A percentile compares a stretch with the other conserved stretches of the same genome.
Evolutionary conservation across 2,888 invertebrate species (phyloP).

Genomic region (Troilus luridus): DNA sequence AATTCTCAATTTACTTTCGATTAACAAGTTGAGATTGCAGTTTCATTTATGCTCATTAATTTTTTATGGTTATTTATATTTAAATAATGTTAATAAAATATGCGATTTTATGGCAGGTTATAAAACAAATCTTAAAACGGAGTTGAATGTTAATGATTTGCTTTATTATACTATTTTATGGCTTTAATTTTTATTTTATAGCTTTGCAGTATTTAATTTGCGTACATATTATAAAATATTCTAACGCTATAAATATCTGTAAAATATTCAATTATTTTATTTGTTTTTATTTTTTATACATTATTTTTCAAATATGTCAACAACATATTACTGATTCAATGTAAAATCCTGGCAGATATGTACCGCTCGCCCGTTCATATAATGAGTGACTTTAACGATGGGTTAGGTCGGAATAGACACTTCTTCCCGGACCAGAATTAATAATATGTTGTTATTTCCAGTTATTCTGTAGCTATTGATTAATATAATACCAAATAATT

Average conservation of each 20-base stretch:
- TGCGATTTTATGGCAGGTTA: too few species aligned
- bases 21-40: too few species aligned
- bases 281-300: neutral
- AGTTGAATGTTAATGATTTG: too few species aligned
- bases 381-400: constrained; percentile 44
- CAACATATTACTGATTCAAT: neutral
- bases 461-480: neutral
- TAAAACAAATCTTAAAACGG: too few species aligned
- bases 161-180: too few species aligned
- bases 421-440: neutral
- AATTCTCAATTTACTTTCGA: too few species aligned
- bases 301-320: neutral
- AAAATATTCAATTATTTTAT: neutral
- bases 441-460: neutral
- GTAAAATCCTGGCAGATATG: neutral
- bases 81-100: too few species aligned
- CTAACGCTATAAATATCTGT: neutral
- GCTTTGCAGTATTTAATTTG: too few species aligned
- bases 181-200: too few species aligned
- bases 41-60: too few species aligned
- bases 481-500: neutral
- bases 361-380: neutral
- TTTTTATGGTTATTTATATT: too few species aligned
- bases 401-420: neutral
- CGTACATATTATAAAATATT: too few species aligned